Conservation (phyloP, 2,797 vertebrate genomes). For the Micrastur ruficollis region DNA sequence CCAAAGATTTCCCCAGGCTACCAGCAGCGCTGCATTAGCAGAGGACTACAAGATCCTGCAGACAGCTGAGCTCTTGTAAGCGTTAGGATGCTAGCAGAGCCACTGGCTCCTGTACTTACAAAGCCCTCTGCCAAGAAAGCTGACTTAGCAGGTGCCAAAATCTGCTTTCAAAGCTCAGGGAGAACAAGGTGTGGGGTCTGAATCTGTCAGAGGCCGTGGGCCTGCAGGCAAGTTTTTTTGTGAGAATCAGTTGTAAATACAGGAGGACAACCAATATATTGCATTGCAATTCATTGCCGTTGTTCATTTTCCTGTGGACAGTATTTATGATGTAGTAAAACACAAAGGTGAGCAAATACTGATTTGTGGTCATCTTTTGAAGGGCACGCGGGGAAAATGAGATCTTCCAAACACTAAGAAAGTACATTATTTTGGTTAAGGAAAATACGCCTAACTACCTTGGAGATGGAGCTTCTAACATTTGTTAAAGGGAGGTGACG, state of each 20-base stretch:
- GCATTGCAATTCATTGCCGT: background rate
- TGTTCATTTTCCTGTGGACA: background rate
- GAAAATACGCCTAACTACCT: background rate
- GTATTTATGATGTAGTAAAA: background rate
- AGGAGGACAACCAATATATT: background rate
- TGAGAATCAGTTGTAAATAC: background rate
- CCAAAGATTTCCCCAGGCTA: background rate
- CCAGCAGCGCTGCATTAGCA: accelerated
- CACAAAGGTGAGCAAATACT: background rate
- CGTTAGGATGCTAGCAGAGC: accelerated
- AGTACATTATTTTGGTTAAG: background rate
- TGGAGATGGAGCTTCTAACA: background rate
- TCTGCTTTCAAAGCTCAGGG: background rate
- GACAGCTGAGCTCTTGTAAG: accelerated
- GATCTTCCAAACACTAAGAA: background rate
- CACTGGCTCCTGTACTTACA: background rate
- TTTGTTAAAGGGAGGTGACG: background rate
- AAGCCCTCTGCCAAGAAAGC: background rate
- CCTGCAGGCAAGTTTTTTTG: background rate
- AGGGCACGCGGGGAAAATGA: background rate
- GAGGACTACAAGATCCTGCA: background rate
- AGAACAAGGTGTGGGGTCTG: background rate
- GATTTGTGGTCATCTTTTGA: background rate
- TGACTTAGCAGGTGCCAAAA: background rate
- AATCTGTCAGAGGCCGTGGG: background rate